Conservation (phyloP, 2,888 invertebrate species). For the Calliphora vomitoria region DNA sequence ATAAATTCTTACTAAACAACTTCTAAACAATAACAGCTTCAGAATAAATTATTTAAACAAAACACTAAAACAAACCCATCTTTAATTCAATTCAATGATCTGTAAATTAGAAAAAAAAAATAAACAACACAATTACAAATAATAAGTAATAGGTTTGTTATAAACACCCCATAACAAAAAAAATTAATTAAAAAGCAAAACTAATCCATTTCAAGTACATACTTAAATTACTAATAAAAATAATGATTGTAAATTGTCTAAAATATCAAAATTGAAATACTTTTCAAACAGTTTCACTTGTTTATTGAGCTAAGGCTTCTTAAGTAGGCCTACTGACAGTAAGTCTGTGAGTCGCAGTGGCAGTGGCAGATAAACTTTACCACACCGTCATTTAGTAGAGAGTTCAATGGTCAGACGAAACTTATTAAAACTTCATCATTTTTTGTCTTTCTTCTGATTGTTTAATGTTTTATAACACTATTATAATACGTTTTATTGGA, state of each 20-base stretch:
- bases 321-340: constrained; percentile 25
- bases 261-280: not conserved
- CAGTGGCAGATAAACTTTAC: no score
- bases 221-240: constrained; percentile 21
- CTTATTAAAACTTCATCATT: constrained; percentile 41
- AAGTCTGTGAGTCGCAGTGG: no score
- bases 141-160: not conserved
- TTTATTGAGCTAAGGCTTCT: not conserved
- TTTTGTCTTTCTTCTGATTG: constrained; percentile 2
- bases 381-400: not conserved
- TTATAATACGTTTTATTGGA: not conserved
- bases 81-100: not conserved
- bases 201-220: constrained; percentile 51
- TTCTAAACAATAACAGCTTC: no score
- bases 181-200: constrained; percentile 33
- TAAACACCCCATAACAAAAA: constrained; percentile 14
- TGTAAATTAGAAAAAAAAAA: not conserved
- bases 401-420: constrained; percentile 43
- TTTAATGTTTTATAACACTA: no score
- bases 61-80: not conserved
- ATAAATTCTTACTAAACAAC: not conserved
- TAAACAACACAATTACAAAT: not conserved
- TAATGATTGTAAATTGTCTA: not conserved
- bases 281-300: constrained; percentile 32
- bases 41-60: no score